phyloP scores from a whole-genome alignment of 2,888 invertebrate species.

The Tachina lurida region DNA sequence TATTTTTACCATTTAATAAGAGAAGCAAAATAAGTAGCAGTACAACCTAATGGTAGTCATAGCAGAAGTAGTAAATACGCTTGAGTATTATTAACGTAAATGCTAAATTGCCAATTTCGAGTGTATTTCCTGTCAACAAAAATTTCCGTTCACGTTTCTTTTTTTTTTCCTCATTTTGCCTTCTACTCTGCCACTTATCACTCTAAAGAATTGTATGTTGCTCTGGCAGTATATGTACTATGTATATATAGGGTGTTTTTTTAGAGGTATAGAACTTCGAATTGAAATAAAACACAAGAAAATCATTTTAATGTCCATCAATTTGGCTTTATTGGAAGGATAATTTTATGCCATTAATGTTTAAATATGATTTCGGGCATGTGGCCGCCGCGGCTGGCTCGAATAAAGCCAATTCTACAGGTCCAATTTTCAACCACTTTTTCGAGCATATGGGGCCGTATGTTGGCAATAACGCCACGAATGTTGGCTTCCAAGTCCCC shows the following conservation, averaged over 20 bases:
- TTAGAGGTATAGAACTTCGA: no score
- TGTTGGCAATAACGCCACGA: no score
- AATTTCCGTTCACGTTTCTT: slow-evolving; percentile 76
- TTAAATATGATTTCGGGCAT: no score
- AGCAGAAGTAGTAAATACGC: slow-evolving; percentile 79
- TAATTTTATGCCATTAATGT: no score
- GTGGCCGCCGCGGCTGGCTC: no score
- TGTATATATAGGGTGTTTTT: slow-evolving; percentile 16
- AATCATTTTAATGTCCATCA: no score
- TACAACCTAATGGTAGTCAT: slow-evolving; percentile 53
- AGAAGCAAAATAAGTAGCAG: slow-evolving; percentile 63
- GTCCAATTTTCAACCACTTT: no score
- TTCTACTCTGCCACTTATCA: slow-evolving; percentile 18
- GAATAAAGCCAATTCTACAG: no score
- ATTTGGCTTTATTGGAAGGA: no score
- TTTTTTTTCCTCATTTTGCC: slow-evolving; percentile 38
- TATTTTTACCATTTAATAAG: slow-evolving; percentile 55
- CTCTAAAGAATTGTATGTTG: slow-evolving; percentile 18
- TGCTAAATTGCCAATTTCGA: slow-evolving; percentile 83
- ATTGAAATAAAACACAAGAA: no score
- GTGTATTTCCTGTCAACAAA: slow-evolving; percentile 83
- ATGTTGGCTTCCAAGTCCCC: no score
- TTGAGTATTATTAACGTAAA: slow-evolving; percentile 82
- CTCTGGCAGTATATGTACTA: slow-evolving; percentile 28
- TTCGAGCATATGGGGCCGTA: no score